Percentiles rank a stretch among this genome's conserved stretches.
These are phyloP conservation scores for Manacus vitellinus DNA, from an alignment of 2,113 vertebrate species.

Conservation along the genomic window DNA sequence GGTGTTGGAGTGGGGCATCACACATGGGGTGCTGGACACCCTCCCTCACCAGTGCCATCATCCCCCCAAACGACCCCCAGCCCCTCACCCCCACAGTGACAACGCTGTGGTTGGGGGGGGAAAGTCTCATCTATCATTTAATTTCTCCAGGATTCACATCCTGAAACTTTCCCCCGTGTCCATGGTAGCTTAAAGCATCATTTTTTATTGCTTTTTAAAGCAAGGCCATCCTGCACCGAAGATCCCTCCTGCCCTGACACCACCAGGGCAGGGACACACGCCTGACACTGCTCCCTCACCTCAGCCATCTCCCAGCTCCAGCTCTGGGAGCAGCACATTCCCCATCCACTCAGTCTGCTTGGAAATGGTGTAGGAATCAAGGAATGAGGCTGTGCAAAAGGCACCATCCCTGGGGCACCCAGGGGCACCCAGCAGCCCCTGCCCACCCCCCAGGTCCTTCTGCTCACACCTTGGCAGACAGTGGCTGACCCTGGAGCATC, in stretches of 20 bases:
- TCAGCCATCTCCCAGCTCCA: neutral
- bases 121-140: fast-evolving
- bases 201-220: fast-evolving
- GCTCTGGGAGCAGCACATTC: fast-evolving
- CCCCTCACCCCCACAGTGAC: fast-evolving
- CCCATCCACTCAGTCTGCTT: neutral
- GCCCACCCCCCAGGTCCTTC: neutral
- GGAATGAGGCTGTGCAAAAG: fast-evolving
- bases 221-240: fast-evolving
- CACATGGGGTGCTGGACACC: fast-evolving
- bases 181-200: neutral
- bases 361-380: fast-evolving
- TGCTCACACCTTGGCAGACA: neutral
- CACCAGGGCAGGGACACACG: fast-evolving
- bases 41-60: fast-evolving
- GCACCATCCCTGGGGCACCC: fast-evolving
- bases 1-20: fast-evolving
- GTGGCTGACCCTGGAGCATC: neutral
- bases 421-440: neutral
- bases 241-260: neutral
- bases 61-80: neutral
- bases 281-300: fast-evolving
- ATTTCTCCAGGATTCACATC: neutral
- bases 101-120: fast-evolving
- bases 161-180: neutral